Evolutionary conservation across 1,140 invertebrate species (phyloP), one percentile per base, ranked within the genome.

Genomic region (Pentalonia nigronervosa): DNA sequence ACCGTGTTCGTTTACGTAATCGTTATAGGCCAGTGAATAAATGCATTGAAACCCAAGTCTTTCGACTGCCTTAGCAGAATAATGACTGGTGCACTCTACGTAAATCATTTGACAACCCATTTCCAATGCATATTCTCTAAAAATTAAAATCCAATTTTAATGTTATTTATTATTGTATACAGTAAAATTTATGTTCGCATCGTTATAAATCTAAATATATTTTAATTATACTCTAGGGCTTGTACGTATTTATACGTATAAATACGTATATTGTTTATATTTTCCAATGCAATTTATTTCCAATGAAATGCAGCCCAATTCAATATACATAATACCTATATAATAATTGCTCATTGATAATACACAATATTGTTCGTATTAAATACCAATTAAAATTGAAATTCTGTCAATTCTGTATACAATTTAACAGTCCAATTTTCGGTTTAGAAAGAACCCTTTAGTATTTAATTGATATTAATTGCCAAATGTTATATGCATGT

Each of bases 41-140:
- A 97, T 96, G 93, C 96, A 95, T 60, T 97, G 96, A 94, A 97
- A 97, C 30, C 97, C 97, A 21, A 97, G 94, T 93, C 96, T 96
- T 93, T 96, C 96, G 90, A 97, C 96, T 0, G 97, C 96, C 94
- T 96, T 96, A 0, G 97, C 97, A 17, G 97, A 97, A 94, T 96
- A 97, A 88, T 96, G 95, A 93, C 97, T 97, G 14, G 97, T 96
- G 93, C 97, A 97, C 94, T 97, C 96, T 1, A 96, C 96, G 83
- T 96, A 95, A 30, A 96, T 94, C 81, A 96, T 94, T 86, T 96
- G 95, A 94, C 96, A 96, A 4, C 95, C 96, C 89, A 95, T 94
- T 93, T 96, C 95, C 90, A 94, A 95, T 2, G 96, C 96, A 14
- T 96, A 94, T 94, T 96, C 96, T 94, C 97, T 97, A 95, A 41